Evolutionary conservation across 92 coral and sea anemone genomes (phyloP).

Genomic region (Parazoanthus darwini): DNA sequence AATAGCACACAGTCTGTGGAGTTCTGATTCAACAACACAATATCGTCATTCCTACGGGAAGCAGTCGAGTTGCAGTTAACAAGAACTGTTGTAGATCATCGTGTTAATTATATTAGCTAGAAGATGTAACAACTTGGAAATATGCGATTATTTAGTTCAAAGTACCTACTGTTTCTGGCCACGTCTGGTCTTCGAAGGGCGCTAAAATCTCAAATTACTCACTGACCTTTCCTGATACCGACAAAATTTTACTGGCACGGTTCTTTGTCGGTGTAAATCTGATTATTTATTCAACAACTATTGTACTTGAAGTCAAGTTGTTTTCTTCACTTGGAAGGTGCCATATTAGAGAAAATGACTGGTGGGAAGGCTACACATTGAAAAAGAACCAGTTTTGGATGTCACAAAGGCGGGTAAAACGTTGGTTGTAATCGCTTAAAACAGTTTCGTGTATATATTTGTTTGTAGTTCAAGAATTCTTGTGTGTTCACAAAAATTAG

Average conservation of each 20-base stretch:
- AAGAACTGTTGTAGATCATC: background rate
- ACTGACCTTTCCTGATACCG: background rate
- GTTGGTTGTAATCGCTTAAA: background rate
- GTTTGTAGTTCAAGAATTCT: background rate
- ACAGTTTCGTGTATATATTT: background rate
- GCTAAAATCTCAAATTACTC: background rate
- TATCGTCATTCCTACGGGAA: background rate
- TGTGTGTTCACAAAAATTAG: background rate
- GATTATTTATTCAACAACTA: constrained; percentile 24
- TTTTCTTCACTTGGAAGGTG: constrained; percentile 24
- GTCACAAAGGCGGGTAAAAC: background rate
- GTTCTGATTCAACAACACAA: background rate
- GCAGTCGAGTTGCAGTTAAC: background rate
- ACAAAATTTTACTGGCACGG: background rate
- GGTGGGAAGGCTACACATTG: background rate
- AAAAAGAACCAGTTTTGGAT: constrained; percentile 15
- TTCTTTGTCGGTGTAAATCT: constrained; percentile 11
- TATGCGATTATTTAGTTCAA: background rate
- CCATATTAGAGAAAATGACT: constrained; percentile 3
- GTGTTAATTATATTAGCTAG: background rate
- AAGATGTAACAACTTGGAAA: background rate
- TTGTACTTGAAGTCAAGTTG: constrained; percentile 25
- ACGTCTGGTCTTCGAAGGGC: background rate
- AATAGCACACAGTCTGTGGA: background rate
- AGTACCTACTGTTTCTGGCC: constrained; percentile 9